phyloP scores from a whole-genome alignment of 2,113 vertebrate species.

The Takifugu flavidus region DNA sequence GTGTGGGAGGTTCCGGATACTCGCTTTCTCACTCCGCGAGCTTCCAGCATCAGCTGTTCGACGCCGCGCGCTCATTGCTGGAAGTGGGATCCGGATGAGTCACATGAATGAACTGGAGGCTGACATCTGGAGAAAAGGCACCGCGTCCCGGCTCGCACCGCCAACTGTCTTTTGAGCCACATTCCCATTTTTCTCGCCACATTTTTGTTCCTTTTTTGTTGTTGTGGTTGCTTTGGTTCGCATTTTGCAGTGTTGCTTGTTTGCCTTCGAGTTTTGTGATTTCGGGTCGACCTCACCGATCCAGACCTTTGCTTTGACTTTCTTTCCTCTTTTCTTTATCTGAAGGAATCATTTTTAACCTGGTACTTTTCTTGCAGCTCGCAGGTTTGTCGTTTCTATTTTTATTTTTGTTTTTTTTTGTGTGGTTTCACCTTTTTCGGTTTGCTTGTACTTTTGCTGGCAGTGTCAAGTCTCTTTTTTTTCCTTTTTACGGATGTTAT shows the following conservation, averaged over 20 bases:
- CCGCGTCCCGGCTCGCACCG: slow-evolving; percentile 88
- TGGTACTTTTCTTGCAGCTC: slow-evolving; percentile 94
- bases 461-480: slow-evolving; percentile 70
- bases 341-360: slow-evolving; percentile 77
- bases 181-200: slow-evolving; percentile 81
- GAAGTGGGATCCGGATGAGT: slow-evolving; percentile 83
- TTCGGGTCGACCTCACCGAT: slow-evolving; percentile 83
- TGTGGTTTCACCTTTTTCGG: slow-evolving; percentile 66
- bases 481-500: background rate
- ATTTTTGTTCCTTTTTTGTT: slow-evolving; percentile 66
- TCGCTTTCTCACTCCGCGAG: slow-evolving; percentile 50
- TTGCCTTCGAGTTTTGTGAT: slow-evolving; percentile 86
- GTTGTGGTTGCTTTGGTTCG: slow-evolving; percentile 78
- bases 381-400: slow-evolving; percentile 72
- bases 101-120: slow-evolving; percentile 94
- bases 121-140: slow-evolving; percentile 85
- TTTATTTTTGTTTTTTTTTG: no score
- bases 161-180: slow-evolving; percentile 98
- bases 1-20: slow-evolving; percentile 68
- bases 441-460: slow-evolving; percentile 76
- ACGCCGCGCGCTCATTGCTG: slow-evolving; percentile 75
- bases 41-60: slow-evolving; percentile 68
- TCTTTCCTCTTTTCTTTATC: slow-evolving; percentile 77
- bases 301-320: slow-evolving; percentile 79
- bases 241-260: slow-evolving; percentile 86